Evolutionary conservation across 2,888 invertebrate species (phyloP).

Genomic region (Pachydiplax longipennis): DNA sequence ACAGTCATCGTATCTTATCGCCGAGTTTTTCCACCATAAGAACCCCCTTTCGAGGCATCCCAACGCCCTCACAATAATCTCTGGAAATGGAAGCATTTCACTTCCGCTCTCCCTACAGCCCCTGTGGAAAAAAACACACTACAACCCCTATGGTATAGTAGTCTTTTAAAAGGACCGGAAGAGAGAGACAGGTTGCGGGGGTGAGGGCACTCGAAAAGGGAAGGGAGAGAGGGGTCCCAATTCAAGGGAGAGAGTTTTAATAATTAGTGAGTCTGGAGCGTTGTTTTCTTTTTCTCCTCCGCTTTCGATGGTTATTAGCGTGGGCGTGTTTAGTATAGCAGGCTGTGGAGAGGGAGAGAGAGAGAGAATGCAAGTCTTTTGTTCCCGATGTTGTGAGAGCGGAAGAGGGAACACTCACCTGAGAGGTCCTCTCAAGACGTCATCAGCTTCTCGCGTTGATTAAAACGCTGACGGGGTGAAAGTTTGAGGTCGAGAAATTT

Average conservation of each 20-base stretch:
- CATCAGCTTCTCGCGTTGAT: background rate
- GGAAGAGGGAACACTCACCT: background rate
- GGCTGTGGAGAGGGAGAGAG: background rate
- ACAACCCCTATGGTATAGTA: background rate
- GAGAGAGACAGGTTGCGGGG: conserved; percentile 1
- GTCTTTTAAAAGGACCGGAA: conserved; percentile 7
- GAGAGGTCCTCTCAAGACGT: background rate
- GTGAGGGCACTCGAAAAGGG: background rate
- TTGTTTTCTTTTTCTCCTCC: background rate
- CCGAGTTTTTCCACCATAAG: background rate
- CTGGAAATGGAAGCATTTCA: background rate
- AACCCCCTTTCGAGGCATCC: background rate
- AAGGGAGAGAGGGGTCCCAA: background rate
- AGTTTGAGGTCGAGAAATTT: background rate
- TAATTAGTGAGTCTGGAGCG: background rate
- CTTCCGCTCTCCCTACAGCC: background rate
- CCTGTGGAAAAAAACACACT: background rate
- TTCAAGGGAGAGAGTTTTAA: background rate
- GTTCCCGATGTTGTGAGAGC: background rate
- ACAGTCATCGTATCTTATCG: background rate
- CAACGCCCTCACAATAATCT: background rate
- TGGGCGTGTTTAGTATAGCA: background rate
- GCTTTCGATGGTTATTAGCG: background rate
- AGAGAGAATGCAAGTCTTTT: background rate
- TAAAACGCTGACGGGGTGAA: background rate